phyloP scores from a whole-genome alignment of 1,140 invertebrate genomes.

The Bombus picipes region DNA sequence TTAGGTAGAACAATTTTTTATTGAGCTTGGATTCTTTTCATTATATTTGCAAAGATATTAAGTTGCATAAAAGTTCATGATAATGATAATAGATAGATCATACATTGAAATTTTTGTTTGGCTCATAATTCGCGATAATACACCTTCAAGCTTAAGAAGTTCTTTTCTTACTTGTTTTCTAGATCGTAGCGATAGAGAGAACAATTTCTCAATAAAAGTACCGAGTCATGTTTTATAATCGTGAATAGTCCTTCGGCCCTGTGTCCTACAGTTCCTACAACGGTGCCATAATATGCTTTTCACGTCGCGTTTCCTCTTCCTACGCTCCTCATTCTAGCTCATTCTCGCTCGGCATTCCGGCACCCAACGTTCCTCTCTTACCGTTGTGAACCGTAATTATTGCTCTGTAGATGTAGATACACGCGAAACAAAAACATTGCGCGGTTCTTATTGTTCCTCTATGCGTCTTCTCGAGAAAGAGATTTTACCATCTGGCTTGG shows the following conservation, averaged over 20 bases:
- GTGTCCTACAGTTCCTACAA: not conserved
- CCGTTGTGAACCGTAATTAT: not conserved
- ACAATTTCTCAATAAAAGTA: too few species aligned
- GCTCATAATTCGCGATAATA: too few species aligned
- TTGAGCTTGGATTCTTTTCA: too few species aligned
- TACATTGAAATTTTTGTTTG: too few species aligned
- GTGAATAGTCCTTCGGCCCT: not conserved
- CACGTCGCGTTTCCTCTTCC: constrained; percentile 48
- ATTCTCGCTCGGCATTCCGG: constrained; percentile 23
- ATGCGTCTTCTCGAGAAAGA: not conserved
- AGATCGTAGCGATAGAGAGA: not conserved
- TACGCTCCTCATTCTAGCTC: constrained; percentile 35
- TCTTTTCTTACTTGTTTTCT: not conserved
- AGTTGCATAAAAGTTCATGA: too few species aligned
- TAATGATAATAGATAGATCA: too few species aligned
- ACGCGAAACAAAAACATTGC: constrained; percentile 18
- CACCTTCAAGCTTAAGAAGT: too few species aligned
- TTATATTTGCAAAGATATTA: too few species aligned
- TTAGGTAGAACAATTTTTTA: too few species aligned
- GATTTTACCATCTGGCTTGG: not conserved
- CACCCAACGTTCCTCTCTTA: not conserved
- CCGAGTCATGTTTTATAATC: not conserved
- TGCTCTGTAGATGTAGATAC: not conserved
- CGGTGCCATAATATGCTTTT: constrained; percentile 17
- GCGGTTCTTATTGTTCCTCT: constrained; percentile 13